A percentile compares a stretch with the other conserved stretches of the same genome.
phyloP scores from a whole-genome alignment of 1,140 invertebrate species.

The Ditylenchus dipsaci region DNA sequence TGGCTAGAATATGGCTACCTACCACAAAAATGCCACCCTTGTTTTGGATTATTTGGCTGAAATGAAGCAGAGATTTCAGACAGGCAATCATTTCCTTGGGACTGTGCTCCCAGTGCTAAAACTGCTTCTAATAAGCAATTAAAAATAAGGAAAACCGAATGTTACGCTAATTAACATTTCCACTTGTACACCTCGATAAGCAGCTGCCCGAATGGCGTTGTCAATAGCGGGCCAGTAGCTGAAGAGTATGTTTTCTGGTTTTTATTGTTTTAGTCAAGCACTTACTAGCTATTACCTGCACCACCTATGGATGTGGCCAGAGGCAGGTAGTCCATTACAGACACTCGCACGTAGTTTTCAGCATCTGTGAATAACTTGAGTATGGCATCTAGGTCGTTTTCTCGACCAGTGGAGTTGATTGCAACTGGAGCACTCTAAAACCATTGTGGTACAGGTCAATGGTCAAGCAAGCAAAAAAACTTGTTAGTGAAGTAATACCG shows the following conservation, averaged over 20 bases:
- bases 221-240: constrained; percentile 89
- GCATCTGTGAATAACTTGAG: constrained; percentile 74
- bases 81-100: constrained; percentile 69
- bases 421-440: constrained; percentile 62
- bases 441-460: not conserved
- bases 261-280: too few relatives aligned
- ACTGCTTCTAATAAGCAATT: too few relatives aligned
- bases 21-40: too few relatives aligned
- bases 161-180: constrained; percentile 77
- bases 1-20: too few relatives aligned
- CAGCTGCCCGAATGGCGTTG: constrained; percentile 74
- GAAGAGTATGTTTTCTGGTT: too few relatives aligned
- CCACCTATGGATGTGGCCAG: too few relatives aligned
- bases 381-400: constrained; percentile 79
- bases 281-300: too few relatives aligned
- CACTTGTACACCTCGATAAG: constrained; percentile 73
- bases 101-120: constrained; percentile 74
- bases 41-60: constrained; percentile 62
- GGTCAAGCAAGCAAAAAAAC: not conserved
- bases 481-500: too few relatives aligned
- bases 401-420: constrained; percentile 74
- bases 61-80: constrained; percentile 72
- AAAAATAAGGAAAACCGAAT: too few relatives aligned
- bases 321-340: not conserved
- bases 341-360: not conserved